Base-by-base conservation (phyloP, 2,797 vertebrate species). In the Neomorphus geoffroyi region DNA sequence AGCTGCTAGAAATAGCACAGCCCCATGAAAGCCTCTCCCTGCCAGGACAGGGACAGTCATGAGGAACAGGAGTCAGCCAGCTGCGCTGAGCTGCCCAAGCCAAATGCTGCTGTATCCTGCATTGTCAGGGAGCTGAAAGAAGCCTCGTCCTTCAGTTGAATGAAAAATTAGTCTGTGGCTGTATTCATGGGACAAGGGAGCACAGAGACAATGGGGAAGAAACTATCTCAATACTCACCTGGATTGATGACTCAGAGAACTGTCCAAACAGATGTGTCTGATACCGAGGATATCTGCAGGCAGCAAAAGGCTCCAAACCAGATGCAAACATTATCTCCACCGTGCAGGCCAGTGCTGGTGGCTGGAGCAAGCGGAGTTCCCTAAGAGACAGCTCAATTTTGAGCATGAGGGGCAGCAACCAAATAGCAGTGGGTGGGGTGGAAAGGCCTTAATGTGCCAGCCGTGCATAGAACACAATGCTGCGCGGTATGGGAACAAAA, bases 261-360 rank as follows among this genome's bases (percentile, higher is more conserved):
- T 80, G 80, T 66, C 95, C 90, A 86, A 92, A 80, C 82, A 92
- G 83, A 84, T 71, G 78, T 30, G 51, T 11, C 41, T 6, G 57
- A 92, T 91, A 80, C 64, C 0, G 3, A 60, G 74, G 50, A 57
- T 80, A 80, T 87, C 80, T 93, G 43, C 33, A 72, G 80, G 66
- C 61, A 80, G 79, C 72, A 58, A n/a, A 43, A 27, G 60, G 69
- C 88, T 83, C 78, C 1, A 2, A 8, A 72, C 51, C 90, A 66
- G 57, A 54, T 37, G 23, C 61, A 67, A 56, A 67, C 53, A 4
- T 46, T 92, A 82, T 93, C 95, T 94, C 35, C 60, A 72, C 35
- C 6, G 0, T 13, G 66, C 92, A 95, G 91, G 64, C 50, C 67
- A 33, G 50, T 0, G 1, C 30, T 16, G 27, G 74, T 4, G 1